Evolutionary conservation across 2,888 invertebrate genomes (phyloP).

Genomic region (Notodonta dromedarius): DNA sequence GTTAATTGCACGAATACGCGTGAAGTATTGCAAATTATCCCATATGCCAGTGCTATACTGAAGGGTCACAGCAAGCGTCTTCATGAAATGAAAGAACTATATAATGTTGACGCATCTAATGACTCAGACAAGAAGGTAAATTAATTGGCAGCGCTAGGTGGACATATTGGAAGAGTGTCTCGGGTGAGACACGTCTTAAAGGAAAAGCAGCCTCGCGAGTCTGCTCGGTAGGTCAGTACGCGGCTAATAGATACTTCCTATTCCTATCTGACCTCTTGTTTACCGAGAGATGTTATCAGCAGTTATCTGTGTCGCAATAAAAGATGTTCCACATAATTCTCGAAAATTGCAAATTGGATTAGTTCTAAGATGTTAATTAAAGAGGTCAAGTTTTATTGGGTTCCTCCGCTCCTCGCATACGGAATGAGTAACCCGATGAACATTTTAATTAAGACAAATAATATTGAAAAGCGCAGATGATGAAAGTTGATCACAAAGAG

Average conservation of each 20-base stretch:
- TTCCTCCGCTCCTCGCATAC: slow-evolving; percentile 36
- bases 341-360: slow-evolving; percentile 41
- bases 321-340: slow-evolving; percentile 24
- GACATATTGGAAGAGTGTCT: too few relatives aligned
- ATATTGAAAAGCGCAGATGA: slow-evolving; percentile 15
- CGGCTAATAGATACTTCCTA: background rate
- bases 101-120: too few relatives aligned
- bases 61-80: too few relatives aligned
- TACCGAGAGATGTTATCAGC: background rate
- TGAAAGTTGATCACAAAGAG: background rate
- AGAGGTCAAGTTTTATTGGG: slow-evolving; percentile 41
- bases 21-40: too few relatives aligned
- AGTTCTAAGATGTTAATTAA: slow-evolving; percentile 46
- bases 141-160: too few relatives aligned
- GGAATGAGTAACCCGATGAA: slow-evolving; percentile 28
- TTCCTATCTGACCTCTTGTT: background rate
- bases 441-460: slow-evolving; percentile 32
- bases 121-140: too few relatives aligned
- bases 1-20: too few relatives aligned
- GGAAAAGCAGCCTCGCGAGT: too few relatives aligned
- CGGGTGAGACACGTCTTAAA: too few relatives aligned
- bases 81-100: too few relatives aligned
- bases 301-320: slow-evolving; percentile 14
- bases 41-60: too few relatives aligned
- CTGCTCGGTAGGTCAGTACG: too few relatives aligned